A percentile compares a stretch with the other conserved stretches of the same genome.
These are phyloP conservation scores for Chiloscyllium plagiosum DNA, from an alignment of 2,113 vertebrate species.

Conservation along the genomic window DNA sequence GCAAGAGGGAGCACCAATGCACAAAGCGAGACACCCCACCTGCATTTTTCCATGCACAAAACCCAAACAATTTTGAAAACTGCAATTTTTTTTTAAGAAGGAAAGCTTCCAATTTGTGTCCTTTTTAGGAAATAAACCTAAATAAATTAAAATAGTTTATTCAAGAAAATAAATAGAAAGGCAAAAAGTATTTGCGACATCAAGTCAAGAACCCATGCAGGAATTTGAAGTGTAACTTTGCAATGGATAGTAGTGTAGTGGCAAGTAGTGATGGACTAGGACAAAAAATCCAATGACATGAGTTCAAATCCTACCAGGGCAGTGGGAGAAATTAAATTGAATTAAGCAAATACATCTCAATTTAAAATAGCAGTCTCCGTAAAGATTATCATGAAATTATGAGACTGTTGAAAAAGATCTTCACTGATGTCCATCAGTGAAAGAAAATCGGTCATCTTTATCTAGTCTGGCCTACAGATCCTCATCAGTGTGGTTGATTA, in stretches of 20 bases:
- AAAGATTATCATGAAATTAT: not conserved
- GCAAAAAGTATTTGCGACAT: not conserved
- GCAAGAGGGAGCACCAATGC: not conserved
- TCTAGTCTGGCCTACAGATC: not conserved
- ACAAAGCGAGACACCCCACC: not conserved
- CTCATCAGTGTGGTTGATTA: not conserved
- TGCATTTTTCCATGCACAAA: not conserved
- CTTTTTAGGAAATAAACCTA: not conserved
- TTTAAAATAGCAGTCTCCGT: not conserved
- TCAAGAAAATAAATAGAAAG: not conserved
- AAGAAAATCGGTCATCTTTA: not conserved
- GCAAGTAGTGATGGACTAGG: not conserved
- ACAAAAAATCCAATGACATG: too few species aligned
- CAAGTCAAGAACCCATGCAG: not conserved
- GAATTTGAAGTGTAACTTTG: not conserved
- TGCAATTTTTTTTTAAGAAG: not conserved
- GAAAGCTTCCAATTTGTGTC: not conserved
- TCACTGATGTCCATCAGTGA: not conserved
- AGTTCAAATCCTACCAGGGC: too few species aligned
- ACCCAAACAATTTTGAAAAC: not conserved
- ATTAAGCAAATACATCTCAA: not conserved
- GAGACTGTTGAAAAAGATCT: not conserved
- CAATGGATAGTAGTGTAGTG: too few species aligned
- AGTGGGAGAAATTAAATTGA: not conserved
- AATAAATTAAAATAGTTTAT: not conserved